Percentiles rank a stretch among this genome's conserved stretches.
phyloP scores from a whole-genome alignment of 2,888 invertebrate genomes.

The Stenotaenia linearis region DNA sequence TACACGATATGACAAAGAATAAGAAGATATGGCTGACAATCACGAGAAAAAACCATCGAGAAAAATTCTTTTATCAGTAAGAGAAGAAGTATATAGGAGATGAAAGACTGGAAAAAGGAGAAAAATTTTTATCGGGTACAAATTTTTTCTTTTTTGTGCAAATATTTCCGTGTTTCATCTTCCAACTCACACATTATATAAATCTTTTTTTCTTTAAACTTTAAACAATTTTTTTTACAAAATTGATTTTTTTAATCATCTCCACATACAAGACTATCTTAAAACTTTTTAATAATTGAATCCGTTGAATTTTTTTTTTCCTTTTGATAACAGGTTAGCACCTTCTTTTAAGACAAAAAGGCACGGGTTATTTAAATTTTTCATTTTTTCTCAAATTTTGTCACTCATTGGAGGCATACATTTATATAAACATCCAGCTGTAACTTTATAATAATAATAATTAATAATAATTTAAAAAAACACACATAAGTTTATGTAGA shows the following conservation, averaged over 20 bases:
- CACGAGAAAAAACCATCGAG: constrained; percentile 26
- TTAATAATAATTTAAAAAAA: not conserved
- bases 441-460: constrained; percentile 11
- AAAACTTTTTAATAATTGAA: not conserved
- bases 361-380: not conserved
- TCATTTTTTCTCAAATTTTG: not conserved
- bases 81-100: constrained; percentile 21
- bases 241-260: constrained; percentile 17
- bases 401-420: constrained; percentile 19
- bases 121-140: not conserved
- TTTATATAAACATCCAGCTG: constrained; percentile 21
- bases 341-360: constrained; percentile 17
- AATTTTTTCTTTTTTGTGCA: constrained; percentile 21
- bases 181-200: constrained; percentile 12
- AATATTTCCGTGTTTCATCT: constrained; percentile 17
- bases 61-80: not conserved
- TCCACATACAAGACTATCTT: constrained; percentile 20
- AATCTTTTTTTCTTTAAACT: not conserved
- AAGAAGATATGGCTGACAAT: constrained; percentile 26
- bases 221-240: not conserved
- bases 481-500: not conserved
- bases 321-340: constrained; percentile 21
- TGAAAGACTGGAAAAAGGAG: constrained; percentile 13
- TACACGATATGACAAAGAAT: constrained; percentile 26
- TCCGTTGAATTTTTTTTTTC: not conserved